Conservation (phyloP, 1,140 invertebrate genomes). For the Diploscapter pachys region DNA sequence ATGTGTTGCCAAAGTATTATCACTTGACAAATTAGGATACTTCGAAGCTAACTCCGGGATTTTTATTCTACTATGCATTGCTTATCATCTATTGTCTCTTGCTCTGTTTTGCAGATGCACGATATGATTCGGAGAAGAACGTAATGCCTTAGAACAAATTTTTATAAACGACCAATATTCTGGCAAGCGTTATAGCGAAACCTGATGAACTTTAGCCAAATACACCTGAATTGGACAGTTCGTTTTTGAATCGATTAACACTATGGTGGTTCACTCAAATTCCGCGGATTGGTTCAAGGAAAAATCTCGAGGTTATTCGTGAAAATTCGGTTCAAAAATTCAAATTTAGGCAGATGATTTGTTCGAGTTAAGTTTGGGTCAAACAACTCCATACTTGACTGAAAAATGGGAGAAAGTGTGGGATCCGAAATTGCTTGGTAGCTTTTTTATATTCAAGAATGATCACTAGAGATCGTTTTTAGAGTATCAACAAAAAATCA, state of each 20-base stretch:
- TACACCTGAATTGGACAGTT: slow-evolving; percentile 30
- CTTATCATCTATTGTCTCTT: slow-evolving; percentile 5
- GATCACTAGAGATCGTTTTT: neutral
- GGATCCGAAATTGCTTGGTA: slow-evolving; percentile 43
- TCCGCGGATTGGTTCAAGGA: slow-evolving; percentile 39
- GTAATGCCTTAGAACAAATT: slow-evolving; percentile 7
- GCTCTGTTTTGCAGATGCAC: slow-evolving; percentile 18
- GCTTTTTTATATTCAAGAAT: neutral
- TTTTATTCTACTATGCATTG: neutral
- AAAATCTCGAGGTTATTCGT: slow-evolving; percentile 42
- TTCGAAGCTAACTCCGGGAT: neutral
- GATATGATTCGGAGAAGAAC: slow-evolving; percentile 8
- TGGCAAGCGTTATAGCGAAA: no score
- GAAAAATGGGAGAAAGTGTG: slow-evolving; percentile 46
- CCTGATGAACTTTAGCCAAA: slow-evolving; percentile 5
- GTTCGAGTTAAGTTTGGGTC: slow-evolving; percentile 46
- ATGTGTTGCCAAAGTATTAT: neutral
- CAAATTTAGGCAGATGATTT: slow-evolving; percentile 38
- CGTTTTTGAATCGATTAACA: slow-evolving; percentile 38
- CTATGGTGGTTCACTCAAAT: slow-evolving; percentile 56
- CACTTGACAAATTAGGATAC: neutral
- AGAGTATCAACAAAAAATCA: neutral
- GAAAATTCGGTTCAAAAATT: neutral
- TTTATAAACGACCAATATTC: neutral
- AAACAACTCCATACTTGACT: slow-evolving; percentile 32